Base-by-base conservation (phyloP, 2,888 invertebrate genomes). In the Aelia acuminata region DNA sequence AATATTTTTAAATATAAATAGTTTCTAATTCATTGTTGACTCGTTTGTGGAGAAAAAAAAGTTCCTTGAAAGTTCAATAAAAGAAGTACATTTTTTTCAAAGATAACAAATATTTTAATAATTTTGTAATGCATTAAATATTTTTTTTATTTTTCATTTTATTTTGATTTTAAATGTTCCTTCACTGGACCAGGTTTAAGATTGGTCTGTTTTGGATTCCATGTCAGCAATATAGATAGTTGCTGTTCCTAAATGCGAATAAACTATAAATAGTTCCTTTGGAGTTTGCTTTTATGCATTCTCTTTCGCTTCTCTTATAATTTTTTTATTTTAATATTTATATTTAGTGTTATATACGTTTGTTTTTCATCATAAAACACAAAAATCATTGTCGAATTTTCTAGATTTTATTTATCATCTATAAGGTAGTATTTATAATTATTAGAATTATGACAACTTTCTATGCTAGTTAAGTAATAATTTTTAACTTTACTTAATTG, bases 221-320 rank as follows among this genome's bases (percentile, higher is more conserved):
- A 80, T 80, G 80, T 80, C 80, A 80, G 43, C 80, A 80, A 80
- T 43, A 80, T 80, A 43, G 43, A 43, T 47, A 43, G 80, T 20
- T 35, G 75, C 75, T 35, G 39, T 35, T 75, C 22, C 39, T 22
- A 22, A 22, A 1, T 80, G 80, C 80, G 43, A 80, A 80, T 80
- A 80, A 80, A 80, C 80, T 80, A 80, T 43, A 80, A 80, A 80
- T 80, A 80, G n/a, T 0, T 8, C 8, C 80, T 3, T 47, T 11
- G 43, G 80, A 80, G 43, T 80, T 39, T 80, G 80, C 80, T 80
- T 47, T n/a, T 43, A 80, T 80, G 80, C 80, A 80, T 80, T 80
- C 80, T 43, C 80, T 4, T 80, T n/a, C 20, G 11, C 11, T 15
- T 43, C 1, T 43, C n/a, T 43, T 80, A 1, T n/a, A 43, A 43